Evolutionary conservation across 2,888 invertebrate species (phyloP).

Genomic region (Lagria hirta): DNA sequence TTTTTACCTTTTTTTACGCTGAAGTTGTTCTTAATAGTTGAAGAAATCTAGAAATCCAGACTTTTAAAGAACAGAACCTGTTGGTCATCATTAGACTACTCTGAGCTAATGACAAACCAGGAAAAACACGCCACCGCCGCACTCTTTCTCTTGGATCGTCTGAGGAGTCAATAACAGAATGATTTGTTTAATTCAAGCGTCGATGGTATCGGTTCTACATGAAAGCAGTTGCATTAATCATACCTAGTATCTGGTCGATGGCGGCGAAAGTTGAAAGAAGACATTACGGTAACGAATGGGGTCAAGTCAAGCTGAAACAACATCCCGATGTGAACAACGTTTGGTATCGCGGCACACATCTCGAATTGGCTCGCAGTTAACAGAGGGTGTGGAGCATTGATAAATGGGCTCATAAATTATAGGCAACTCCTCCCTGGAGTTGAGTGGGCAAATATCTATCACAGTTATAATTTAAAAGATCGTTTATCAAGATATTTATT

Average conservation of each 20-base stretch:
- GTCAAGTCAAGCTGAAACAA: constrained; percentile 55
- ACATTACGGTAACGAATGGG: constrained; percentile 56
- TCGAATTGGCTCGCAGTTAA: constrained; percentile 60
- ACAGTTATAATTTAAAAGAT: constrained; percentile 57
- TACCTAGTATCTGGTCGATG: constrained; percentile 30
- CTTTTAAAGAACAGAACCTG: too few relatives aligned
- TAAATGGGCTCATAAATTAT: constrained; percentile 57
- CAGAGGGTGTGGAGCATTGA: constrained; percentile 57
- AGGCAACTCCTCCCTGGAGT: constrained; percentile 54
- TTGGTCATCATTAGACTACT: constrained; percentile 26
- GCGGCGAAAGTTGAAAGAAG: constrained; percentile 55
- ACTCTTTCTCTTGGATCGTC: constrained; percentile 17
- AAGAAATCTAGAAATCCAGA: too few relatives aligned
- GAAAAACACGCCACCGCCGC: constrained; percentile 29
- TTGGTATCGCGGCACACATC: constrained; percentile 58
- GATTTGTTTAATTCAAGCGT: constrained; percentile 42
- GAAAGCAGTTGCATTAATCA: constrained; percentile 47
- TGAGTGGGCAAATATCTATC: constrained; percentile 57
- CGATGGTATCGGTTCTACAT: constrained; percentile 40
- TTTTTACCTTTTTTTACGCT: too few relatives aligned
- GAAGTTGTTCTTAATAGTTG: too few relatives aligned
- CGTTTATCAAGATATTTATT: constrained; percentile 57
- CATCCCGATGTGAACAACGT: constrained; percentile 49
- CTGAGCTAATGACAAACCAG: constrained; percentile 29
- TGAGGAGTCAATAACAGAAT: constrained; percentile 39